Evolutionary conservation across 2,113 vertebrate genomes (phyloP).

Genomic region (Ameiurus melas): DNA sequence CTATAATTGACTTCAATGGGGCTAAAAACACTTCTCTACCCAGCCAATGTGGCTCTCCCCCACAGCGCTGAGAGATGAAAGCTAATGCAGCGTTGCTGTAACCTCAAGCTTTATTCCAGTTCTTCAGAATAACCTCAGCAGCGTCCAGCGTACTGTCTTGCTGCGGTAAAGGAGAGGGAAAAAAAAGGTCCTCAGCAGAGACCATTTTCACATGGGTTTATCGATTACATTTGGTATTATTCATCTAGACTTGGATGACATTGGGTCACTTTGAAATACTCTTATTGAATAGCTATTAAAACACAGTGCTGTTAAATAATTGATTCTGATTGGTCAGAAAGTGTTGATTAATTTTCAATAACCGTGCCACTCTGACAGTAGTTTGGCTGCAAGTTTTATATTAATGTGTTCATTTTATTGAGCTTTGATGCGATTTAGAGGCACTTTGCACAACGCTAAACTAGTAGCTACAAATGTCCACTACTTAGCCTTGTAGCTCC

Average conservation of each 20-base stretch:
- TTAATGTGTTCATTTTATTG: background rate
- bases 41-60: background rate
- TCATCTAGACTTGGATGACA: background rate
- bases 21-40: background rate
- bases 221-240: background rate
- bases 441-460: background rate
- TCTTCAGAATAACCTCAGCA: conserved; percentile 84
- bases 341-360: background rate
- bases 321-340: background rate
- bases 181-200: background rate
- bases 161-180: conserved; percentile 72
- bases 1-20: background rate
- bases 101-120: conserved; percentile 74
- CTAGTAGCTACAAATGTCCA: background rate
- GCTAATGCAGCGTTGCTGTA: background rate
- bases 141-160: conserved; percentile 89
- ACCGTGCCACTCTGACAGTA: background rate
- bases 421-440: background rate
- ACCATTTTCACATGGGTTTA: background rate
- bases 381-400: background rate
- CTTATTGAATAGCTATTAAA: background rate
- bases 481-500: background rate
- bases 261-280: background rate
- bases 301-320: background rate
- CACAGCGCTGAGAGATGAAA: background rate